A percentile compares a stretch with the other conserved stretches of the same genome.
Evolutionary conservation across 2,797 vertebrate species (phyloP).

Genomic region (Babyrousa celebensis): DNA sequence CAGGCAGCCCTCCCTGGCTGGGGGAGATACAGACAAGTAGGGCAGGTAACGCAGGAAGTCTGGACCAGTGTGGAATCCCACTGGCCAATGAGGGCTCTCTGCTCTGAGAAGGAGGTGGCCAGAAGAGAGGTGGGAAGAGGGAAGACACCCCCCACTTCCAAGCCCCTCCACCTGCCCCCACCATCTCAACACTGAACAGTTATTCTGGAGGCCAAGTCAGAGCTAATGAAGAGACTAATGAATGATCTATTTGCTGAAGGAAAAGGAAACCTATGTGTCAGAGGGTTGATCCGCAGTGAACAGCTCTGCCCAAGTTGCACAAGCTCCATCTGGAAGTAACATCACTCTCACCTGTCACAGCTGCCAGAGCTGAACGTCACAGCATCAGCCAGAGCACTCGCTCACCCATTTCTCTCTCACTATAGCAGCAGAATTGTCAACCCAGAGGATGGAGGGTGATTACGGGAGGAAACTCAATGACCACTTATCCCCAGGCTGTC

Average conservation of each 20-base stretch:
- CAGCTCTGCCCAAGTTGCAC: neutral
- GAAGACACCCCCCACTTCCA: neutral
- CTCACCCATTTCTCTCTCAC: neutral
- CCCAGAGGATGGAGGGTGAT: neutral
- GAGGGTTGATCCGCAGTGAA: neutral
- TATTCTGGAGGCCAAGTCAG: neutral
- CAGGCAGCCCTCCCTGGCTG: neutral
- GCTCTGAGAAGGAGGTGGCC: neutral
- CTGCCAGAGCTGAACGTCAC: neutral
- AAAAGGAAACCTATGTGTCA: neutral
- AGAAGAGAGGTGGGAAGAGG: rapidly evolving
- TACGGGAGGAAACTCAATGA: neutral
- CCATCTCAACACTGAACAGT: neutral
- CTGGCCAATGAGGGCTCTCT: rapidly evolving
- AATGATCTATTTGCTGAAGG: neutral
- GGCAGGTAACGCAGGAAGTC: rapidly evolving
- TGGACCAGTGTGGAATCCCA: neutral
- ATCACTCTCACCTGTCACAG: neutral
- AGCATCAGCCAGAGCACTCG: neutral
- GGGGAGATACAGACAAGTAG: rapidly evolving
- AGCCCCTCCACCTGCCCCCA: neutral
- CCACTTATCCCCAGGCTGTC: neutral
- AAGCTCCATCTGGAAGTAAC: neutral
- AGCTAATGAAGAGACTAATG: neutral
- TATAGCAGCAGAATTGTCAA: neutral